A percentile compares a stretch with the other conserved stretches of the same genome.
Conservation (phyloP, 2,797 vertebrate species). For the Agapornis canus region DNA sequence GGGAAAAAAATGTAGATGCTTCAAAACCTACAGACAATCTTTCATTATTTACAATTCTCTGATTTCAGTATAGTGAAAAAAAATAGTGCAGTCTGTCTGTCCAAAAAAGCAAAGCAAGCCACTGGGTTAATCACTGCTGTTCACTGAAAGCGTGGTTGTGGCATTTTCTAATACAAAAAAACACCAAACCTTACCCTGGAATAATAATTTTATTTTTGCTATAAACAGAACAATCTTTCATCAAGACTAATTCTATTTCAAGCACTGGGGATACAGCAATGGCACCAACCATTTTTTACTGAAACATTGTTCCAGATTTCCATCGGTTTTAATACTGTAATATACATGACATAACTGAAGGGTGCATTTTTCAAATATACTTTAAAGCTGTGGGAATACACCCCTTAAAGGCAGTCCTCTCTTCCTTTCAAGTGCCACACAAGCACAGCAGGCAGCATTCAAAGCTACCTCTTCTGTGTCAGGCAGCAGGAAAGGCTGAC, state of each 20-base stretch:
- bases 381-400: constrained; percentile 14
- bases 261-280: background rate
- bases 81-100: background rate
- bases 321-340: background rate
- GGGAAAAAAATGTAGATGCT: background rate
- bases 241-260: background rate
- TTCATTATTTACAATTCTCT: background rate
- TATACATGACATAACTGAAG: background rate
- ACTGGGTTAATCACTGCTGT: background rate
- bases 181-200: background rate
- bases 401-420: background rate
- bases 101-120: background rate
- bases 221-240: background rate
- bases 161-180: background rate
- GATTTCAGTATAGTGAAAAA: background rate
- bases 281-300: background rate
- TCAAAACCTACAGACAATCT: background rate
- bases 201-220: constrained; percentile 5
- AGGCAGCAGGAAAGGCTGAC: constrained; percentile 18
- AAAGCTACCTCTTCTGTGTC: constrained; percentile 33
- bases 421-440: constrained; percentile 12
- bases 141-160: background rate
- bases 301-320: background rate
- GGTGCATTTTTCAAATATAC: background rate
- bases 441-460: constrained; percentile 47